Percentiles rank a stretch among this genome's conserved stretches.
Evolutionary conservation across 2,113 vertebrate species (phyloP).

Genomic region (Sander lucioperca): DNA sequence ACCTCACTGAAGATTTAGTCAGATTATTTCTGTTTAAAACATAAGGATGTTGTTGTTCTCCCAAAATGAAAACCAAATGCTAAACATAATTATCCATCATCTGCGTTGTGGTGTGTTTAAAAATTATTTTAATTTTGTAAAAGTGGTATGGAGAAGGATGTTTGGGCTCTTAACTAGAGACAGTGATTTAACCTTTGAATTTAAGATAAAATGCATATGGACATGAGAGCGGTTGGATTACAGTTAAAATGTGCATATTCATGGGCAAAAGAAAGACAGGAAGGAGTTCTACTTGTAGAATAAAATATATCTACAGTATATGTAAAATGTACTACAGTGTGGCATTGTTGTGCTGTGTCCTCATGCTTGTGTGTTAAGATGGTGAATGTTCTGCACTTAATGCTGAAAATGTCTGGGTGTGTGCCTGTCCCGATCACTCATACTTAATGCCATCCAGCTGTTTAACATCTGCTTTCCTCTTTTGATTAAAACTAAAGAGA

Average conservation of each 20-base stretch:
- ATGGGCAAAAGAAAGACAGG: not conserved
- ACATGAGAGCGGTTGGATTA: not conserved
- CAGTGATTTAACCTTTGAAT: not conserved
- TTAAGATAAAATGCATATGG: not conserved
- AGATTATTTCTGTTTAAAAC: not conserved
- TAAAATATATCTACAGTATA: not conserved
- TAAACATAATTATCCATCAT: not conserved
- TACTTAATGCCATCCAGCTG: constrained; percentile 39
- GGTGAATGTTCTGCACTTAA: not conserved
- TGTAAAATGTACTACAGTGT: not conserved
- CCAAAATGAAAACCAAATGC: not conserved
- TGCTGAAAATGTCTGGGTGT: constrained; percentile 4
- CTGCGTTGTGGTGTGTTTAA: not conserved
- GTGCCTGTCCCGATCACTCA: not conserved
- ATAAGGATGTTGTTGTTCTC: not conserved
- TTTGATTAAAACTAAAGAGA: constrained; percentile 1
- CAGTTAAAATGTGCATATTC: not conserved
- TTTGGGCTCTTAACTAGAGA: not conserved
- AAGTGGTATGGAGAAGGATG: not conserved
- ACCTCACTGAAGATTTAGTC: not conserved
- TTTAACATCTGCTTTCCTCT: constrained; percentile 24
- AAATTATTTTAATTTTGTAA: not conserved
- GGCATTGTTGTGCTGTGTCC: not conserved
- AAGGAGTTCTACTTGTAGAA: not conserved
- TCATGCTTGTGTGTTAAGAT: not conserved